Base-by-base conservation (phyloP, 2,888 invertebrate genomes). In the Macrophya alboannulata region DNA sequence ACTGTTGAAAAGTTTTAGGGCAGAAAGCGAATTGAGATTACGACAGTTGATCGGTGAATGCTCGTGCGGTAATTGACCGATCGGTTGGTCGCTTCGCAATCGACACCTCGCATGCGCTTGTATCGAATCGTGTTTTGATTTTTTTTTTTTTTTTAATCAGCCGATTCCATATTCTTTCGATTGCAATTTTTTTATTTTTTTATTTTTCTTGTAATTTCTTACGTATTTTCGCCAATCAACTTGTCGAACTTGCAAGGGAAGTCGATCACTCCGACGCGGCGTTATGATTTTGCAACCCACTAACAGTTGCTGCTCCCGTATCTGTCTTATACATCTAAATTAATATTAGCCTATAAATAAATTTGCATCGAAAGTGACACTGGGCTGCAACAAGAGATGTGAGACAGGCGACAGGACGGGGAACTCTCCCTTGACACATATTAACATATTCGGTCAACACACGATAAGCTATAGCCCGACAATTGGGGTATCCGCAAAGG, bases 311-410 rank as follows among this genome's bases (percentile, higher is more conserved):
- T 51, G 31, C 68, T 68, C 1, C 3, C 37, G 31, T 81, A 83
- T 83, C 83, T 83, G 25, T 83, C 31, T 68, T 31, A 83, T 25
- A 71, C 37, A 83, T 83, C 83, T 65, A 62, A 83, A 83, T 83
- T 65, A 83, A 83, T 51, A 83, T 68, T 51, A 68, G 68, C 81
- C 68, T 68, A 83, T 83, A 83, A 65, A 83, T 83, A 83, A 83
- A 83, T 83, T 83, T 83, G 83, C 83, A 83, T 83, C 83, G 68
- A 83, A 68, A 83, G 68, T 68, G 68, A 68, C 83, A 83, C 83
- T 59, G 62, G 81, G 81, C 81, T 81, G 65, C 81, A 62, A 31
- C 62, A 72, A 40, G n/a, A 62, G 59, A 59, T 59, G 21, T 31
- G 40, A 79, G 62, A 79, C 79, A 62, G 62, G 76, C 55, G 37